phyloP scores from a whole-genome alignment of 1,140 invertebrate species.

The Sipha flava region DNA sequence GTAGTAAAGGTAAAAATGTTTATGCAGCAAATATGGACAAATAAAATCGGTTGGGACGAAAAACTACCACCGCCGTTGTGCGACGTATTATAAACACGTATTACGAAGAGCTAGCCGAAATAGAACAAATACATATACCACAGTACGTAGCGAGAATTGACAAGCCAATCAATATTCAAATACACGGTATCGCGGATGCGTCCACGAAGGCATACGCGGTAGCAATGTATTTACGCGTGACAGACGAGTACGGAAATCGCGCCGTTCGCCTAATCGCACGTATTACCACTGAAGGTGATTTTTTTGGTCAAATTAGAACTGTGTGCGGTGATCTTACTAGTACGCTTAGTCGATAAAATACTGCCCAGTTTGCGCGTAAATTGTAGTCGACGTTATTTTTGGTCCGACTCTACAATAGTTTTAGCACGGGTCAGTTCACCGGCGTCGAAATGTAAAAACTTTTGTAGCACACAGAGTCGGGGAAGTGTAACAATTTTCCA shows the following conservation, averaged over 20 bases:
- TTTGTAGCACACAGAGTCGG: conserved; percentile 44
- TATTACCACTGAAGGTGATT: neutral
- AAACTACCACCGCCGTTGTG: neutral
- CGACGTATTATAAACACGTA: conserved; percentile 14
- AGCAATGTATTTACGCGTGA: conserved; percentile 7
- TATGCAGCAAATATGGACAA: conserved; percentile 35
- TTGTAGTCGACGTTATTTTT: conserved; percentile 15
- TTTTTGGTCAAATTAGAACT: neutral
- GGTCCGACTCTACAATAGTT: conserved; percentile 33
- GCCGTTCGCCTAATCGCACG: neutral
- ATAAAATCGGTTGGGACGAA: conserved; percentile 32
- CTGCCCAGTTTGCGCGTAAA: neutral
- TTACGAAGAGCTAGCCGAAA: neutral
- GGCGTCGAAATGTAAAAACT: conserved; percentile 40
- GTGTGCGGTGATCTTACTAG: neutral
- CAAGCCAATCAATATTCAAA: neutral
- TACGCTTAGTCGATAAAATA: neutral
- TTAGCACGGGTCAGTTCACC: conserved; percentile 37
- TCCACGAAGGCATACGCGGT: neutral
- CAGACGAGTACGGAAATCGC: neutral
- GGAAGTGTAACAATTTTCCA: conserved; percentile 40
- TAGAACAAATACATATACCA: conserved; percentile 30
- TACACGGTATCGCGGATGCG: conserved; percentile 29
- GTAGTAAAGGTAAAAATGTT: conserved; percentile 30
- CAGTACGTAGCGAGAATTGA: neutral